phyloP scores from a whole-genome alignment of 2,113 vertebrate species.

The Probosciger aterrimus region DNA sequence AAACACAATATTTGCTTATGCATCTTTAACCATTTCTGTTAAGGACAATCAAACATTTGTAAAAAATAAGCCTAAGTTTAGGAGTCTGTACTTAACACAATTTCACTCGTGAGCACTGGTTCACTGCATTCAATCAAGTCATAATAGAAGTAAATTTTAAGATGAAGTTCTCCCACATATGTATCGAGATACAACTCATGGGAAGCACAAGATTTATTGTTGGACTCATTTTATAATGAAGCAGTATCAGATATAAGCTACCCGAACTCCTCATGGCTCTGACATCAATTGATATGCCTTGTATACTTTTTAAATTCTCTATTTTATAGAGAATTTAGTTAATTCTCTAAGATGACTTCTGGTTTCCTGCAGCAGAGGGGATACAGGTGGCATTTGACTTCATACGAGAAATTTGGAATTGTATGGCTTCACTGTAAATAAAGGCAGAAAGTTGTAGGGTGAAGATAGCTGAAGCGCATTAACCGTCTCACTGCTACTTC shows the following conservation, averaged over 20 bases:
- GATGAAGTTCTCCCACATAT: not conserved
- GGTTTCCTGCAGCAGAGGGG: not conserved
- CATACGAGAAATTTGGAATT: fast-evolving
- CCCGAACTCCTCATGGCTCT: not conserved
- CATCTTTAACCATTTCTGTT: not conserved
- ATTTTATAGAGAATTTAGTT: not conserved
- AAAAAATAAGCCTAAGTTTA: not conserved
- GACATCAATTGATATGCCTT: not conserved
- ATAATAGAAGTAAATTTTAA: not conserved
- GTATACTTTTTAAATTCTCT: not conserved
- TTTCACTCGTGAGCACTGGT: not conserved
- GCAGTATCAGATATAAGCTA: not conserved
- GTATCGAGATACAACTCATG: not conserved
- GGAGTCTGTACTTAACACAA: not conserved
- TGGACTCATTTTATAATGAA: not conserved
- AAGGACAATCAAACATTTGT: not conserved
- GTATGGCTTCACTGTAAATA: not conserved
- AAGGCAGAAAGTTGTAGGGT: not conserved
- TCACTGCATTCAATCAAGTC: not conserved
- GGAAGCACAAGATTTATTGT: not conserved
- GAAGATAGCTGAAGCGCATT: not conserved
- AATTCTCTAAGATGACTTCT: not conserved
- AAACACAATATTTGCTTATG: not conserved
- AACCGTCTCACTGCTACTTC: not conserved
- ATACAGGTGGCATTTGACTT: not conserved